Conservation (phyloP, 2,113 vertebrate species). For the Sebastes schlegelii region DNA sequence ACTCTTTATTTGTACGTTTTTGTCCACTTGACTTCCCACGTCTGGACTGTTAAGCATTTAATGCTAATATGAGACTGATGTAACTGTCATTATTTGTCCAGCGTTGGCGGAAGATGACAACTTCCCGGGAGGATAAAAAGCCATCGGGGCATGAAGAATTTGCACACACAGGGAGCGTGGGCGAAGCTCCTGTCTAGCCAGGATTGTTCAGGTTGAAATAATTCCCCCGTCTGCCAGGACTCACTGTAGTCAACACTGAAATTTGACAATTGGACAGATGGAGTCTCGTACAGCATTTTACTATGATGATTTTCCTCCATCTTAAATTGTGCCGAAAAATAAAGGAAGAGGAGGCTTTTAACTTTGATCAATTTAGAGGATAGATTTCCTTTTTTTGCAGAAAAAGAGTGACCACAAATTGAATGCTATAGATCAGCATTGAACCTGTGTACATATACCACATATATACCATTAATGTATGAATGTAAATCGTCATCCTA, state of each 20-base stretch:
- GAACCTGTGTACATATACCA: conserved; percentile 23
- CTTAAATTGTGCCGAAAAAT: conserved; percentile 1
- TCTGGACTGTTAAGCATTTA: background rate
- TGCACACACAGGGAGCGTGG: conserved; percentile 76
- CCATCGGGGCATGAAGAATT: conserved; percentile 79
- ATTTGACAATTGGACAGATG: conserved; percentile 34
- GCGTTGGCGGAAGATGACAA: conserved; percentile 89
- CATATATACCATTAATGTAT: conserved; percentile 1
- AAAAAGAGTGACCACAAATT: background rate
- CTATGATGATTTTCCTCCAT: background rate
- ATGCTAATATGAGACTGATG: conserved; percentile 5
- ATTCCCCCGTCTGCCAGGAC: conserved; percentile 11
- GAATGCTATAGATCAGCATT: background rate
- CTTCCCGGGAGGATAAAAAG: conserved; percentile 74
- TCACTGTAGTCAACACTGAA: conserved; percentile 8
- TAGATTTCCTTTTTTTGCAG: background rate
- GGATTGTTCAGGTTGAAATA: conserved; percentile 44
- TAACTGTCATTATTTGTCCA: conserved; percentile 63
- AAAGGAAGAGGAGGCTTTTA: background rate
- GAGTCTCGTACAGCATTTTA: conserved; percentile 15
- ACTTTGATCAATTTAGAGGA: conserved; percentile 29
- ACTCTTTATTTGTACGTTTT: background rate
- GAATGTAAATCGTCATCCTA: background rate
- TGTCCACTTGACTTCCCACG: background rate
- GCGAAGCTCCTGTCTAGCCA: conserved; percentile 80